A percentile compares a stretch with the other conserved stretches of the same genome.
phyloP scores from a whole-genome alignment of 1,140 invertebrate genomes.

The Aphidius gifuensis region DNA sequence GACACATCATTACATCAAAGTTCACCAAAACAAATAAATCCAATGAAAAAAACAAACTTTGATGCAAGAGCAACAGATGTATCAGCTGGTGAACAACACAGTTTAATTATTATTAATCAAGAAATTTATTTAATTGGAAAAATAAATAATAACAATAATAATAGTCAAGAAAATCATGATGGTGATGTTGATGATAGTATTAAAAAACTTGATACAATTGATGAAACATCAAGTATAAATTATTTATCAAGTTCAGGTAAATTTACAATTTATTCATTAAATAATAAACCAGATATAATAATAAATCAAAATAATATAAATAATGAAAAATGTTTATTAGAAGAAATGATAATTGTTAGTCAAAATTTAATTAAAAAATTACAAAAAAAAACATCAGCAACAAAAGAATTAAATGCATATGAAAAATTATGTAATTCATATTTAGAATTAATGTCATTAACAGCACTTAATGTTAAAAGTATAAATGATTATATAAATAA shows the following conservation, averaged over 20 bases:
- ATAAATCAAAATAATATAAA: conserved; percentile 56
- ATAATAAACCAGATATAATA: conserved; percentile 45
- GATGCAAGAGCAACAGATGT: conserved; percentile 65
- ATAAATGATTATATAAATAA: conserved; percentile 66
- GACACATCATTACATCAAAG: conserved; percentile 62
- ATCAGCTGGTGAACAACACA: conserved; percentile 72
- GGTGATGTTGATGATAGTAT: conserved; percentile 36
- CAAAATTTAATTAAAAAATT: conserved; percentile 63
- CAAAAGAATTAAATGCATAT: conserved; percentile 60
- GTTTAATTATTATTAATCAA: conserved; percentile 67
- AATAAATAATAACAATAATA: conserved; percentile 11
- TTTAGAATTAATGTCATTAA: conserved; percentile 67
- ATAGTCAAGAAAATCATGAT: too few relatives aligned
- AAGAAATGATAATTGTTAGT: conserved; percentile 65
- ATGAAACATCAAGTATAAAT: conserved; percentile 25
- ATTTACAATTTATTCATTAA: conserved; percentile 48
- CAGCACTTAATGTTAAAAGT: conserved; percentile 65
- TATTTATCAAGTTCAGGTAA: conserved; percentile 47
- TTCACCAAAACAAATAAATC: conserved; percentile 61
- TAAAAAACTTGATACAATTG: conserved; percentile 43
- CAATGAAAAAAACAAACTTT: conserved; percentile 36
- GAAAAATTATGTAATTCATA: conserved; percentile 66
- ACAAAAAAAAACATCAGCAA: conserved; percentile 58
- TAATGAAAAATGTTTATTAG: conserved; percentile 67
- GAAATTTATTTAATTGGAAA: conserved; percentile 52